These are phyloP conservation scores for Philopotamus ludificatus DNA, from an alignment of 1,140 invertebrate genomes.

Conservation along the genomic window DNA sequence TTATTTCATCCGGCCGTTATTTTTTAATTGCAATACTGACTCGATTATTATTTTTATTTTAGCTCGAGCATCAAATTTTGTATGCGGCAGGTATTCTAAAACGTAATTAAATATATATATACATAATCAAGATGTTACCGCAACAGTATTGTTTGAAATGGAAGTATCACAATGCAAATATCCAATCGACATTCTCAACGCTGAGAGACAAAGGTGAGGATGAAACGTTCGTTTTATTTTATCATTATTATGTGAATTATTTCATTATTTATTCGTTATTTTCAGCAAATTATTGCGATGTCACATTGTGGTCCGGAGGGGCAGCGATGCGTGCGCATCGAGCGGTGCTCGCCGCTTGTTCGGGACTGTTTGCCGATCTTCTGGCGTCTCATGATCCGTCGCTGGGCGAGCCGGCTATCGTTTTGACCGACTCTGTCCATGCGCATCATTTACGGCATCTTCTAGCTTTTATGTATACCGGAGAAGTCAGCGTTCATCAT, in stretches of 20 bases:
- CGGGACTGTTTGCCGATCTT: slow-evolving; percentile 84
- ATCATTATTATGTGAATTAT: too few species aligned
- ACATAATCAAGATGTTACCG: slow-evolving; percentile 61
- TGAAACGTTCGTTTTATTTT: not conserved
- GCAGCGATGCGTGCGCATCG: slow-evolving; percentile 86
- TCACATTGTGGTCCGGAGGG: slow-evolving; percentile 86
- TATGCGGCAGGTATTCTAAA: too few species aligned
- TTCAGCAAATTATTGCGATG: slow-evolving; percentile 86
- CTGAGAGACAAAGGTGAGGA: slow-evolving; percentile 64
- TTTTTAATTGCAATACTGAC: too few species aligned
- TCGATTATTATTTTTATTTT: too few species aligned
- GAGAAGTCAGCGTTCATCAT: slow-evolving; percentile 92
- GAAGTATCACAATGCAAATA: slow-evolving; percentile 89
- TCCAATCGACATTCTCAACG: slow-evolving; percentile 88
- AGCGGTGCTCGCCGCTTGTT: slow-evolving; percentile 68
- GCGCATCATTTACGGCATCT: slow-evolving; percentile 74
- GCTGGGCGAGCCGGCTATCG: slow-evolving; percentile 49
- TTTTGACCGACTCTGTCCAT: slow-evolving; percentile 68
- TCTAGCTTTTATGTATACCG: slow-evolving; percentile 94
- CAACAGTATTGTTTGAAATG: slow-evolving; percentile 88
- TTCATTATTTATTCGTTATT: too few species aligned
- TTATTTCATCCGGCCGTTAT: too few species aligned
- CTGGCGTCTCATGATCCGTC: slow-evolving; percentile 79
- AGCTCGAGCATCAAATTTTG: too few species aligned
- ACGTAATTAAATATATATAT: too few species aligned